phyloP scores from a whole-genome alignment of 2,888 invertebrate species.

The Petrolisthes manimaculis region DNA sequence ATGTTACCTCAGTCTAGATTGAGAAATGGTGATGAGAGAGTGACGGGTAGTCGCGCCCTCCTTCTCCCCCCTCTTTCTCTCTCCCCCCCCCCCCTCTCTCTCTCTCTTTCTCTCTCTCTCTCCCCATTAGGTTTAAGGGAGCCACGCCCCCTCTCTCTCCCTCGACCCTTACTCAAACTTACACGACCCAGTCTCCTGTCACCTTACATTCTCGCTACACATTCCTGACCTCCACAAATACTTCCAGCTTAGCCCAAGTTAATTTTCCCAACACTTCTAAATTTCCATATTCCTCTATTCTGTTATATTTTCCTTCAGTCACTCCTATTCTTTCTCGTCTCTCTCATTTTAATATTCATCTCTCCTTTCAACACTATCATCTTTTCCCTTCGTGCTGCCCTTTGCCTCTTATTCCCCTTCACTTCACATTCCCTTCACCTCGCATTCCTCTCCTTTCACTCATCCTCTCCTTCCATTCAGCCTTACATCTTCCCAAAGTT shows the following conservation, averaged over 20 bases:
- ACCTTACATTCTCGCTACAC: constrained; percentile 5
- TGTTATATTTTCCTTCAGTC: background rate
- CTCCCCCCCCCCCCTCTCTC: constrained; percentile 21
- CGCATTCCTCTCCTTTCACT: no score
- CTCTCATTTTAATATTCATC: no score
- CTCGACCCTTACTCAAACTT: constrained; percentile 18
- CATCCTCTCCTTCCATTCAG: no score
- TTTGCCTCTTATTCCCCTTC: constrained; percentile 6
- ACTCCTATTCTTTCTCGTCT: constrained; percentile 10
- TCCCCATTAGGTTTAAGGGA: background rate
- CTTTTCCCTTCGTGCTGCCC: constrained; percentile 7
- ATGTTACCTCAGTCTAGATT: constrained; percentile 36
- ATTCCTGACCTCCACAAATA: constrained; percentile 15
- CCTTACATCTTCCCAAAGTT: no score
- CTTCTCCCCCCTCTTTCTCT: constrained; percentile 22
- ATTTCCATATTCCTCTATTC: no score
- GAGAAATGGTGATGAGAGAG: constrained; percentile 46
- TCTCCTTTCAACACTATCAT: background rate
- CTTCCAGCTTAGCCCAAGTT: no score
- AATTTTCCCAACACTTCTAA: no score
- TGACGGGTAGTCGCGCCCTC: constrained; percentile 34
- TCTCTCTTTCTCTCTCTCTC: background rate
- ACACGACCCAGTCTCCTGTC: background rate
- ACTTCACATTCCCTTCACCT: no score
- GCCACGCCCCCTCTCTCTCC: no score